Percentiles rank a stretch among this genome's conserved stretches.
Evolutionary conservation across 2,888 invertebrate genomes (phyloP).

Genomic region (Diachrysia chrysitis): DNA sequence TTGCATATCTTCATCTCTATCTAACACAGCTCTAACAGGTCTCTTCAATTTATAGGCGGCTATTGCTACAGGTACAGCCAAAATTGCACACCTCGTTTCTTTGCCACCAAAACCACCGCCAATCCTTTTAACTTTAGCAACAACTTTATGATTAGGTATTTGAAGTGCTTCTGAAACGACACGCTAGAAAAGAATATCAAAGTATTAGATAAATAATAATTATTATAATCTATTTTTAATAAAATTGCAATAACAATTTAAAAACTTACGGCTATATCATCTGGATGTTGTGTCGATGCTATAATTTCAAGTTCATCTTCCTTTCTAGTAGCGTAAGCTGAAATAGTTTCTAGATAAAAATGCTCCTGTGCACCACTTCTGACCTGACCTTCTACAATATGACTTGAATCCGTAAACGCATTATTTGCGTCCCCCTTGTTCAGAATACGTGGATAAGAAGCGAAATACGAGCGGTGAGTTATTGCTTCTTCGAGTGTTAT

Average conservation of each 20-base stretch:
- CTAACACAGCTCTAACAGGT: conserved; percentile 93
- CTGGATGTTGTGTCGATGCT: conserved; percentile 94
- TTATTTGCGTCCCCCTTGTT: conserved; percentile 91
- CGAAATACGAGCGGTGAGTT: conserved; percentile 91
- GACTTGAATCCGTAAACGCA: conserved; percentile 91
- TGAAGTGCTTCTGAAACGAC: conserved; percentile 90
- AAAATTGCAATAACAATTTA: conserved; percentile 70
- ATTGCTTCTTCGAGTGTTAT: conserved; percentile 97
- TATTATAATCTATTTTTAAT: not conserved
- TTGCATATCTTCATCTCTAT: conserved; percentile 96
- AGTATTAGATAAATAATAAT: not conserved
- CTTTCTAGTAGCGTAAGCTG: conserved; percentile 90
- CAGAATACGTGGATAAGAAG: conserved; percentile 87
- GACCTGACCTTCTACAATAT: conserved; percentile 91
- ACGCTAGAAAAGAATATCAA: conserved; percentile 80
- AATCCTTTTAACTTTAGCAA: conserved; percentile 92
- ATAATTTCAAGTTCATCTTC: conserved; percentile 96
- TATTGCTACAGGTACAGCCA: conserved; percentile 92
- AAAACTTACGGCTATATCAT: conserved; percentile 90
- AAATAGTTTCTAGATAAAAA: conserved; percentile 95
- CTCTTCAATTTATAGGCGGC: conserved; percentile 92
- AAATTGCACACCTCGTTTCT: conserved; percentile 90
- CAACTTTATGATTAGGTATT: conserved; percentile 91
- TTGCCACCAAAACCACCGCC: conserved; percentile 98
- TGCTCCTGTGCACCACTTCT: conserved; percentile 96